phyloP scores from a whole-genome alignment of 2,888 invertebrate species.

The Holacanthella duospinosa region DNA sequence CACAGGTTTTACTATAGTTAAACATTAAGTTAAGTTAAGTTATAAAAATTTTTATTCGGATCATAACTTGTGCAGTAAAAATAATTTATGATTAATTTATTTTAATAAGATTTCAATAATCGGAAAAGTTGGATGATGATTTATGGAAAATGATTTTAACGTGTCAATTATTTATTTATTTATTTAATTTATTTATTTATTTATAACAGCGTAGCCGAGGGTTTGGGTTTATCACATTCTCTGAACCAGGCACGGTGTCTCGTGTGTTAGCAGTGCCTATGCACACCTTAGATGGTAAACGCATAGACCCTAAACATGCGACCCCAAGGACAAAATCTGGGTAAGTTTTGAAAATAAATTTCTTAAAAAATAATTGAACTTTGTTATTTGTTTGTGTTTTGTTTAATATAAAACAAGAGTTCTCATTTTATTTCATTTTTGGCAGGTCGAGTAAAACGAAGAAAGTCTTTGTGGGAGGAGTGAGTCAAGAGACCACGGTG shows the following conservation, averaged over 20 bases:
- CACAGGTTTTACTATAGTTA: too few species aligned
- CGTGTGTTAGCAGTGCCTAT: slow-evolving; percentile 82
- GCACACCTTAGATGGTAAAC: slow-evolving; percentile 83
- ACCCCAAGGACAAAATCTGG: slow-evolving; percentile 37
- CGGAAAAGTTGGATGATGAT: too few species aligned
- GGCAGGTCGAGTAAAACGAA: slow-evolving; percentile 38
- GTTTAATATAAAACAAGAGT: too few species aligned
- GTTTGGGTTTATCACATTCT: slow-evolving; percentile 88
- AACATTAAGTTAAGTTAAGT: background rate
- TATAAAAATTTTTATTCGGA: background rate
- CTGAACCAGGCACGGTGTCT: slow-evolving; percentile 79
- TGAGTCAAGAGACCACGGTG: slow-evolving; percentile 40
- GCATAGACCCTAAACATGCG: slow-evolving; percentile 78
- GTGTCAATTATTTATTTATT: too few species aligned
- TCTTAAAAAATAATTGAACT: too few species aligned
- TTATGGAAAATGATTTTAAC: too few species aligned
- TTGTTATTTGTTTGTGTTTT: background rate
- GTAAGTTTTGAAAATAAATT: slow-evolving; percentile 21
- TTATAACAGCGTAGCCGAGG: slow-evolving; percentile 72
- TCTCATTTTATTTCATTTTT: background rate
- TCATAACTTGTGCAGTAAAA: background rate
- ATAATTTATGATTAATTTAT: too few species aligned
- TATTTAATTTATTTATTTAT: slow-evolving; percentile 14
- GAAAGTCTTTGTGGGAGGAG: slow-evolving; percentile 41
- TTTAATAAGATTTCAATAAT: too few species aligned